These are phyloP conservation scores for Cabera pusaria DNA, from an alignment of 2,888 invertebrate species.

Conservation along the genomic window DNA sequence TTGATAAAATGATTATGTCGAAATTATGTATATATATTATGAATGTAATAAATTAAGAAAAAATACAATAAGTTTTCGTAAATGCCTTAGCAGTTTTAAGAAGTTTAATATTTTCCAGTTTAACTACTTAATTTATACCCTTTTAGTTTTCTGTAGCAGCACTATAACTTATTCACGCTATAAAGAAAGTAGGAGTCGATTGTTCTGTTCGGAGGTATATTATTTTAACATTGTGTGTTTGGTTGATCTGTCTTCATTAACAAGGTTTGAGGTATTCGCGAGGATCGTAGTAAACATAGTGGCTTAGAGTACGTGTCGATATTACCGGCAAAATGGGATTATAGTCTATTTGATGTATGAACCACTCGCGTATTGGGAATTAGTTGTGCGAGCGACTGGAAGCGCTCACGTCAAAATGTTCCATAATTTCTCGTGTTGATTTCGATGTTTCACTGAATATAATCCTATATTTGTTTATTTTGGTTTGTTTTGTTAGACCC, in stretches of 20 bases:
- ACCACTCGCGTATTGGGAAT: constrained; percentile 44
- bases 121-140: constrained; percentile 60
- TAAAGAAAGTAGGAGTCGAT: constrained; percentile 25
- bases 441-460: constrained; percentile 81
- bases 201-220: constrained; percentile 30
- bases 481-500: constrained; percentile 68
- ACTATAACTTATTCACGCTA: constrained; percentile 37
- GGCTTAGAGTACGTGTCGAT: constrained; percentile 66
- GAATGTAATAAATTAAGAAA: constrained; percentile 80
- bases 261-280: constrained; percentile 70
- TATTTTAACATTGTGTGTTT: constrained; percentile 68
- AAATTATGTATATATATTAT: constrained; percentile 83
- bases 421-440: constrained; percentile 71
- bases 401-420: constrained; percentile 50
- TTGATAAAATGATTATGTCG: constrained; percentile 73
- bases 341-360: constrained; percentile 54
- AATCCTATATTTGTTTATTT: constrained; percentile 82
- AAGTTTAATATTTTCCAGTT: constrained; percentile 58
- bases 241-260: constrained; percentile 70
- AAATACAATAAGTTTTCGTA: constrained; percentile 80
- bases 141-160: constrained; percentile 37
- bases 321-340: constrained; percentile 72
- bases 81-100: constrained; percentile 77
- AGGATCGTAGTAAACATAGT: constrained; percentile 64
- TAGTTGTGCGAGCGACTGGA: constrained; percentile 49